Evolutionary conservation across 2,113 vertebrate genomes (phyloP).

Genomic region (Microcebus griseorufus): DNA sequence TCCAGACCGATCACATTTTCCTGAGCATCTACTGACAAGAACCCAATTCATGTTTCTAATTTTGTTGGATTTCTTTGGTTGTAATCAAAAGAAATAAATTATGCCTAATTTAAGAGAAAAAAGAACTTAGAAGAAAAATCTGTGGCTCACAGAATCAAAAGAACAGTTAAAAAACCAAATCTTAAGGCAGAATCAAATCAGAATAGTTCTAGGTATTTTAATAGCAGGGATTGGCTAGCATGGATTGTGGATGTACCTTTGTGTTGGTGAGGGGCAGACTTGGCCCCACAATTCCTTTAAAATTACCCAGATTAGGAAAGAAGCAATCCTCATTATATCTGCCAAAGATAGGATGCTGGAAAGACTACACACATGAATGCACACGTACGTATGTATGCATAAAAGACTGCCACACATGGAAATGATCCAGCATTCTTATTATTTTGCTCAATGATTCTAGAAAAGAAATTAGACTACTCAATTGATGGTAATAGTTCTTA

Average conservation of each 20-base stretch:
- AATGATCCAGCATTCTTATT: background rate
- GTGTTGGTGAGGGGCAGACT: background rate
- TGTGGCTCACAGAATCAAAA: background rate
- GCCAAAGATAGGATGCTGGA: background rate
- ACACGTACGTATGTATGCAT: background rate
- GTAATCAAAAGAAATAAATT: background rate
- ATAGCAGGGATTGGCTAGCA: background rate
- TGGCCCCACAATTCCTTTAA: background rate
- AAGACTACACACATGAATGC: background rate
- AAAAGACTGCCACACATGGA: background rate
- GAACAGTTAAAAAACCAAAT: background rate
- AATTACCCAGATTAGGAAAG: background rate
- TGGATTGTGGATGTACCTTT: background rate
- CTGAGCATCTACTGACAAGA: background rate
- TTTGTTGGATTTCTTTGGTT: conserved; percentile 1
- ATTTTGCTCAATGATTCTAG: background rate
- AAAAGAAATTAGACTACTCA: background rate
- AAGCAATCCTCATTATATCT: background rate
- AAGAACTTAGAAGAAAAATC: background rate
- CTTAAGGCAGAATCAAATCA: background rate
- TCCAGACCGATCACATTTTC: background rate
- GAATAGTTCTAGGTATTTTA: background rate
- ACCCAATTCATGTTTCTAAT: background rate
- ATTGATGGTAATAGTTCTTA: background rate
- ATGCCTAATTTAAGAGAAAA: background rate